These are phyloP conservation scores for Psophia crepitans DNA, from an alignment of 2,113 vertebrate genomes.

Conservation along the genomic window DNA sequence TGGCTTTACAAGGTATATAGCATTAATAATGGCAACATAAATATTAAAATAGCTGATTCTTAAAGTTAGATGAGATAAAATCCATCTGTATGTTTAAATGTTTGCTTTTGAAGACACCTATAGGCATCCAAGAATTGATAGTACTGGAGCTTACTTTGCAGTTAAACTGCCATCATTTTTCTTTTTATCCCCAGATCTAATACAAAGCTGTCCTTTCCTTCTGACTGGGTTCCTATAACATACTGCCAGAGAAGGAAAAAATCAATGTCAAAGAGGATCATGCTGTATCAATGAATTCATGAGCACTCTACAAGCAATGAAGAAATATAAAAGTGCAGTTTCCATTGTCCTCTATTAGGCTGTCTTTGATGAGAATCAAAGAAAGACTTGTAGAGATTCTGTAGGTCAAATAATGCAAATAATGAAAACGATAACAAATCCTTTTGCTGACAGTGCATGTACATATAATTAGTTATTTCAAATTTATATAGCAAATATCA, in stretches of 20 bases:
- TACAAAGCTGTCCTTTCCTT: neutral
- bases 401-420: neutral
- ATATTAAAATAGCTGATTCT: neutral
- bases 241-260: neutral
- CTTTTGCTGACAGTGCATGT: neutral
- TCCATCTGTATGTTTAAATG: neutral
- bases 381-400: neutral
- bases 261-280: neutral
- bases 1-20: neutral
- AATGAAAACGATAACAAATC: neutral
- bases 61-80: neutral
- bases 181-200: neutral
- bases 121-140: neutral
- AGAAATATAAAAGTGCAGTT: conserved; percentile 20
- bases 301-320: neutral
- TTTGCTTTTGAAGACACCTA: neutral
- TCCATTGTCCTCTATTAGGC: neutral
- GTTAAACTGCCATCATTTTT: neutral
- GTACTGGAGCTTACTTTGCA: neutral
- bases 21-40: neutral
- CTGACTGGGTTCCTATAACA: neutral
- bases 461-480: neutral
- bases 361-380: neutral
- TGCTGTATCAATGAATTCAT: neutral
- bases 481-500: neutral